A percentile compares a stretch with the other conserved stretches of the same genome.
phyloP scores from a whole-genome alignment of 2,113 vertebrate species.

The Scortum barcoo region DNA sequence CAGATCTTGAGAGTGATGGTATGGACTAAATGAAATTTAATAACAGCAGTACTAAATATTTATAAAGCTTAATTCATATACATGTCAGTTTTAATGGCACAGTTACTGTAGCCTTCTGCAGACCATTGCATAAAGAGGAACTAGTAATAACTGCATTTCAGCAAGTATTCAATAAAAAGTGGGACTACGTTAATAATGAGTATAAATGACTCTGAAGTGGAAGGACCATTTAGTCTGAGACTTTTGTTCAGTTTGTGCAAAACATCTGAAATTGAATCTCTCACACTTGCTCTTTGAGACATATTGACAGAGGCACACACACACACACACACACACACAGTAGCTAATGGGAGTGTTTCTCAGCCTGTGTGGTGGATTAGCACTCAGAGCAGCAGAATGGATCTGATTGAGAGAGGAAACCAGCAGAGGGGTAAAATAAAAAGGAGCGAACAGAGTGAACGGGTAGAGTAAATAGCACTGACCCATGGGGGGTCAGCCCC shows the following conservation, averaged over 20 bases:
- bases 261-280: constrained; percentile 35
- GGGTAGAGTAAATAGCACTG: constrained; percentile 60
- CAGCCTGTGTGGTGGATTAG: constrained; percentile 74
- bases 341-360: constrained; percentile 80
- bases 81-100: background rate
- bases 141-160: background rate
- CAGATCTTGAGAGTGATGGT: background rate
- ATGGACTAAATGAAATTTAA: background rate
- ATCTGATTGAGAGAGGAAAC: constrained; percentile 77
- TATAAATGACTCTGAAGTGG: background rate
- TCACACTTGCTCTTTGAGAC: background rate
- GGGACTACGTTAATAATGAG: background rate
- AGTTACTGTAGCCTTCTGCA: background rate
- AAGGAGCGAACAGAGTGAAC: constrained; percentile 44
- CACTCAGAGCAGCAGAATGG: constrained; percentile 67
- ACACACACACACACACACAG: constrained; percentile 34
- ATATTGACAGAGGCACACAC: constrained; percentile 37
- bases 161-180: background rate
- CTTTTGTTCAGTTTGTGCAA: constrained; percentile 28
- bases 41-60: background rate
- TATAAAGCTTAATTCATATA: background rate
- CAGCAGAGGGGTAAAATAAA: constrained; percentile 59
- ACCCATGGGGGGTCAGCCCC: constrained; percentile 72
- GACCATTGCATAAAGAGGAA: background rate
- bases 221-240: constrained; percentile 9